Base-by-base conservation (phyloP, 2,797 vertebrate genomes). In the Poeciliopsis paucimaculata region DNA sequence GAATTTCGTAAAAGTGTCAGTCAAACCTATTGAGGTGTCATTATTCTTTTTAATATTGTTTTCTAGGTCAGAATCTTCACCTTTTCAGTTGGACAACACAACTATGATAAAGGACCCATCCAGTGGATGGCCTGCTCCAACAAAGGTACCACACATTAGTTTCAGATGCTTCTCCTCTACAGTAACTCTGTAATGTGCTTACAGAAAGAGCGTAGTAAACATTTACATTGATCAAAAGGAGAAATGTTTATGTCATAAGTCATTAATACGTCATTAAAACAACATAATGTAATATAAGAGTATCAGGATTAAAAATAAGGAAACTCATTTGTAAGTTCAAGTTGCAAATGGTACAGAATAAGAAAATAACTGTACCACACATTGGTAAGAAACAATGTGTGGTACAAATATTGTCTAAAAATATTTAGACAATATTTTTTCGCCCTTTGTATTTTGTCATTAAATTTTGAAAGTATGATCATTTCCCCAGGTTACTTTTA, bases 81-180 rank as follows among this genome's bases (percentile, higher is more conserved):
- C 0, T 99, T 99, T 93, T 99, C 98, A 76, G 98, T 99, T 34
- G 98, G 98, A 87, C 98, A 99, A 16, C 98, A 99, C 94, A 99
- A 99, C 94, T 99, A 99, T 68, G 98, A 99, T 85, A 98, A 98
- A 89, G 97, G 97, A 90, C 98, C 98, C 74, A 97, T 99, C 91
- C 98, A 99, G 84, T 99, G 98, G 98, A 99, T 99, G 98, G 98
- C 98, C 73, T 99, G 98, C 86, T 95, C 97, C 89, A 99, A 99
- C 91, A 99, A 99, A 98, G 98, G 98, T 41, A 31, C n/a, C 55
- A 31, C 23, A 15, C 31, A 7, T 47, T 45, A 5, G 2, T 43
- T n/a, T 73, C 43, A 77, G 26, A 55, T 53, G 46, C 23, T 45
- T 15, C 28, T 66, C 23, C 66, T 51, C 26, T 53, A 26, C 43